These are phyloP conservation scores for Drosophila nr. medialis DNA, from an alignment of 2,888 invertebrate genomes.

Conservation along the genomic window DNA sequence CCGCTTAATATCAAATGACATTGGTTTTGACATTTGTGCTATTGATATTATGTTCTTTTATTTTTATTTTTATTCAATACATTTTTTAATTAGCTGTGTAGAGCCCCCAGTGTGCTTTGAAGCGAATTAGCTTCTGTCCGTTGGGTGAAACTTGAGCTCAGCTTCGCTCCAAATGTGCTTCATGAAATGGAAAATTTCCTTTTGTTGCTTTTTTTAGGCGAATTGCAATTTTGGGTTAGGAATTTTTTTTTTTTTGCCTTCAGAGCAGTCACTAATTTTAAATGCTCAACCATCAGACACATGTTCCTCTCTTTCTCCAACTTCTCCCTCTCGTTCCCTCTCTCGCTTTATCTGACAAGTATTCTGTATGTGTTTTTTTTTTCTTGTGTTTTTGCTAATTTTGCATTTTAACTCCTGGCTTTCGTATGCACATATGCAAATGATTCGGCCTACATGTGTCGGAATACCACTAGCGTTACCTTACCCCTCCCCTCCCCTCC, in stretches of 20 bases:
- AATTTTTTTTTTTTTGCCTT: background rate
- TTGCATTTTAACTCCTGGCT: constrained; percentile 69
- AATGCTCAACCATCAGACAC: constrained; percentile 27
- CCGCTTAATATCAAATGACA: background rate
- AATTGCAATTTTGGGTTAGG: constrained; percentile 9
- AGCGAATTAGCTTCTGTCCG: constrained; percentile 1
- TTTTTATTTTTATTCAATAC: background rate
- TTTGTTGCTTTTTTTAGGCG: constrained; percentile 11
- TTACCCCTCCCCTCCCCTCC: too few species aligned
- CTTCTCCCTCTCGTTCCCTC: constrained; percentile 13
- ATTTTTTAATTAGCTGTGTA: background rate
- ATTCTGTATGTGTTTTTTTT: background rate
- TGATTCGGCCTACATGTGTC: constrained; percentile 75
- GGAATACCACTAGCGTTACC: constrained; percentile 40
- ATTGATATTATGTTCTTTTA: background rate
- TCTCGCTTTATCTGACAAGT: constrained; percentile 1
- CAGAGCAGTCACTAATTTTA: constrained; percentile 21
- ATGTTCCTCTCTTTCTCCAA: background rate
- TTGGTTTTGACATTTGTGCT: background rate
- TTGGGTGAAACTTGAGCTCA: constrained; percentile 4
- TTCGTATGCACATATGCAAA: constrained; percentile 74
- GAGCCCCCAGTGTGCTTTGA: background rate
- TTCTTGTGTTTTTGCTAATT: constrained; percentile 41
- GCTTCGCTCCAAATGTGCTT: background rate
- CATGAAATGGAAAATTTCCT: background rate